Conservation (phyloP, 1,140 invertebrate species). For the Steinernema khuongi region DNA sequence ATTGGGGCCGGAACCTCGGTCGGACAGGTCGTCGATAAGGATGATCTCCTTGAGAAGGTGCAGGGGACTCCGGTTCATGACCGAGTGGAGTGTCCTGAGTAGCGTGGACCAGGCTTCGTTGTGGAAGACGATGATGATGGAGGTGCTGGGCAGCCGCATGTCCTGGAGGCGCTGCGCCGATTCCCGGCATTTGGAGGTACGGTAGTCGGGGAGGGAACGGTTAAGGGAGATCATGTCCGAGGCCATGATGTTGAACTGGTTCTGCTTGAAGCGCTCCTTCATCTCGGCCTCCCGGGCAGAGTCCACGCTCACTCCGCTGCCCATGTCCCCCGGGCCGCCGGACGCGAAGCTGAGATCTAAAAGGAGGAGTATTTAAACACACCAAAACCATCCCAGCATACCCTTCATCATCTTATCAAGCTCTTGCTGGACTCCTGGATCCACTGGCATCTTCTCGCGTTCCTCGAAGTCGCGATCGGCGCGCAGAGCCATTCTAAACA, state of each 20-base stretch:
- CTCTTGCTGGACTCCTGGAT: slow-evolving; percentile 22
- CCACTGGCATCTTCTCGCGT: background rate
- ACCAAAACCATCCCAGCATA: slow-evolving; percentile 15
- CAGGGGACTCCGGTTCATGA: slow-evolving; percentile 74
- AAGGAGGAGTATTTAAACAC: slow-evolving; percentile 19
- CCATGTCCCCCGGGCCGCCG: slow-evolving; percentile 27
- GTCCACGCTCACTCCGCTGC: slow-evolving; percentile 30
- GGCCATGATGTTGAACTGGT: slow-evolving; percentile 43
- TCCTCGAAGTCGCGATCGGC: background rate
- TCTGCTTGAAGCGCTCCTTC: slow-evolving; percentile 36
- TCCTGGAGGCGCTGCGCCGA: background rate
- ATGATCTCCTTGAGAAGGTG: slow-evolving; percentile 78
- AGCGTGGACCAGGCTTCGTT: slow-evolving; percentile 88
- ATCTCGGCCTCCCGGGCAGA: slow-evolving; percentile 18
- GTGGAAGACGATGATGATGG: slow-evolving; percentile 82
- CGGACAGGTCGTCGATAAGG: slow-evolving; percentile 85
- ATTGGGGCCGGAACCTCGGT: slow-evolving; percentile 63
- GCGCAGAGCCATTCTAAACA: background rate
- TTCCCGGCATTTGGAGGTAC: slow-evolving; percentile 26
- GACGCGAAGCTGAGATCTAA: slow-evolving; percentile 29
- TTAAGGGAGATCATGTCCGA: slow-evolving; percentile 41
- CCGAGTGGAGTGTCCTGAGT: slow-evolving; percentile 76
- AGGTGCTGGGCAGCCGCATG: slow-evolving; percentile 67
- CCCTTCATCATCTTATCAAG: slow-evolving; percentile 28
- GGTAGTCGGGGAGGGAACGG: slow-evolving; percentile 36